phyloP scores from a whole-genome alignment of 1,140 invertebrate species.

The Philotrypesis tridentata region DNA sequence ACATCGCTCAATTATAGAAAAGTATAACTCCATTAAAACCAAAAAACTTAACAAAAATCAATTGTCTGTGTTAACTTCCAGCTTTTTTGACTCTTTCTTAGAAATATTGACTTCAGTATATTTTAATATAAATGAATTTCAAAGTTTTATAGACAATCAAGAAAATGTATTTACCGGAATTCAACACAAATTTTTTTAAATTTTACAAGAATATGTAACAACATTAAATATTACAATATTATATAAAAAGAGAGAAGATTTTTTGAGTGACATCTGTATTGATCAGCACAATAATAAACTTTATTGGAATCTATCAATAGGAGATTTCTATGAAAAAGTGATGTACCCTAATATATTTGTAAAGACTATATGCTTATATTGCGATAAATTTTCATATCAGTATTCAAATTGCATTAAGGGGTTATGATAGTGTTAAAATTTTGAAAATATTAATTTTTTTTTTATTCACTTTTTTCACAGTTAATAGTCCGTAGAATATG shows the following conservation, averaged over 20 bases:
- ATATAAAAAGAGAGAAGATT: too few species aligned
- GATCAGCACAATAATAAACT: too few species aligned
- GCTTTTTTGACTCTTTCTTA: not conserved
- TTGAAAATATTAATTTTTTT: too few species aligned
- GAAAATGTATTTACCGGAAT: not conserved
- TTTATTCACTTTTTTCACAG: too few species aligned
- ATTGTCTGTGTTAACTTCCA: not conserved
- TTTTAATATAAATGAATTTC: constrained; percentile 23
- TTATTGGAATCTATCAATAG: too few species aligned
- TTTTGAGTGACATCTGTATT: too few species aligned
- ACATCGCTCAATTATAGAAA: not conserved
- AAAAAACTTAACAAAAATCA: not conserved
- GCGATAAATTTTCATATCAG: too few species aligned
- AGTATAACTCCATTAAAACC: not conserved
- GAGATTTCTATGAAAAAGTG: constrained; percentile 1
- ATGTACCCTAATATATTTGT: constrained; percentile 9
- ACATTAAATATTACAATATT: too few species aligned
- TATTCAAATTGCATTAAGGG: too few species aligned
- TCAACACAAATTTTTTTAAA: not conserved
- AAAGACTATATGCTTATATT: not conserved
- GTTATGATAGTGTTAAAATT: too few species aligned
- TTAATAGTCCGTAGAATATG: too few species aligned
- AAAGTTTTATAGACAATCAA: not conserved
- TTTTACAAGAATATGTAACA: too few species aligned
- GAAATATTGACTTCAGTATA: constrained; percentile 12